Evolutionary conservation across 2,113 vertebrate genomes (phyloP).

Genomic region (Microtus oregoni): DNA sequence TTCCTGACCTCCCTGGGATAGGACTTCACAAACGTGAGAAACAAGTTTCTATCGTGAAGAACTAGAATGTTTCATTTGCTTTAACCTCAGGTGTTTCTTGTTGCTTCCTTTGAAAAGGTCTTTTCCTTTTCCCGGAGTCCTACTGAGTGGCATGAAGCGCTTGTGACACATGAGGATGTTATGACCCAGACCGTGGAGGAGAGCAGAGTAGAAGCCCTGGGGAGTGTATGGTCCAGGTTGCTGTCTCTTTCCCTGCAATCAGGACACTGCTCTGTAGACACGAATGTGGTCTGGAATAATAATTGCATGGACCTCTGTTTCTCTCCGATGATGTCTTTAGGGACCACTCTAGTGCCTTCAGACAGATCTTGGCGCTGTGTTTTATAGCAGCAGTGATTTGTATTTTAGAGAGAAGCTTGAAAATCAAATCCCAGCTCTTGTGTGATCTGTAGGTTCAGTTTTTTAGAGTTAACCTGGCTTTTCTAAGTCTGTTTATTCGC

Average conservation of each 20-base stretch:
- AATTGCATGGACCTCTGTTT: background rate
- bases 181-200: background rate
- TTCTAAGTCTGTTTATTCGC: background rate
- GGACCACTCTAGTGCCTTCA: constrained; percentile 8
- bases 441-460: background rate
- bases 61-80: constrained; percentile 1
- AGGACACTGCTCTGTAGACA: background rate
- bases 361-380: background rate
- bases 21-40: background rate
- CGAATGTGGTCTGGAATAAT: background rate
- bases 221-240: background rate
- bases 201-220: background rate
- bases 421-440: background rate
- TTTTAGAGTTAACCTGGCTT: background rate
- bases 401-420: background rate
- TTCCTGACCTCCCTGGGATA: background rate
- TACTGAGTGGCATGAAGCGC: background rate
- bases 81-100: background rate
- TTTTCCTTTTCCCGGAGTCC: background rate
- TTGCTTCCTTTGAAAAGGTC: background rate
- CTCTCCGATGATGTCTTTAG: background rate
- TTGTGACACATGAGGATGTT: background rate
- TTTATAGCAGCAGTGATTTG: background rate
- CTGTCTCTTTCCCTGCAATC: background rate
- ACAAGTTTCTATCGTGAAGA: background rate